These are phyloP conservation scores for Alosa alosa DNA, from an alignment of 2,113 vertebrate genomes.

Conservation along the genomic window DNA sequence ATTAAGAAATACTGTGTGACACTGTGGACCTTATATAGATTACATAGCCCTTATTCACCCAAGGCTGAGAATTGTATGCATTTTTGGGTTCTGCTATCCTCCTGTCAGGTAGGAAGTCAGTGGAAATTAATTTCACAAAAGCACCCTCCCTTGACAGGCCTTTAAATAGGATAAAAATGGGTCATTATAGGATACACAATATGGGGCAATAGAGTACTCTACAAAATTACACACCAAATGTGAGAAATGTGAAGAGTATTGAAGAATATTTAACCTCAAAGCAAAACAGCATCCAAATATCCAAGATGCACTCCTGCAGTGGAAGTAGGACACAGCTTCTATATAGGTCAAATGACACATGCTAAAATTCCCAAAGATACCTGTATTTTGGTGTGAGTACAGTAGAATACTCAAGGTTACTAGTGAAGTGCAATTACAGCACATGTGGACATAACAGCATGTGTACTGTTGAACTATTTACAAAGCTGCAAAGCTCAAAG, in stretches of 20 bases:
- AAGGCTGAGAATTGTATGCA: neutral
- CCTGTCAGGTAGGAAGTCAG: constrained; percentile 18
- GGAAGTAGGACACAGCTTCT: constrained; percentile 52
- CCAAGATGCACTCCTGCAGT: neutral
- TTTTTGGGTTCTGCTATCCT: neutral
- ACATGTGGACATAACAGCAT: neutral
- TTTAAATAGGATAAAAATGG: constrained; percentile 69
- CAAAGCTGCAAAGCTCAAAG: neutral
- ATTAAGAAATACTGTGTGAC: neutral
- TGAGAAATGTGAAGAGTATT: neutral
- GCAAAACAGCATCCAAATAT: neutral
- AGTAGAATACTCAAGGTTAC: constrained; percentile 23
- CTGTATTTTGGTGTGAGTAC: constrained; percentile 10
- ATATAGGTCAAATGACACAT: constrained; percentile 59
- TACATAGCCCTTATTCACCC: neutral
- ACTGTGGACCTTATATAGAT: neutral
- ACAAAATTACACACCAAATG: neutral
- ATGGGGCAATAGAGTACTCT: constrained; percentile 18
- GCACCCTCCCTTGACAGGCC: constrained; percentile 42
- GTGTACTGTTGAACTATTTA: neutral
- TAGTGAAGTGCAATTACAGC: neutral
- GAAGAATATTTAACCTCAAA: neutral
- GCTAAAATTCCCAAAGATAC: constrained; percentile 9
- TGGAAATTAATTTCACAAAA: constrained; percentile 47
- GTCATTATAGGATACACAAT: constrained; percentile 53